Evolutionary conservation across 2,888 invertebrate species (phyloP).

Genomic region (Mesodorylaimus sp.): DNA sequence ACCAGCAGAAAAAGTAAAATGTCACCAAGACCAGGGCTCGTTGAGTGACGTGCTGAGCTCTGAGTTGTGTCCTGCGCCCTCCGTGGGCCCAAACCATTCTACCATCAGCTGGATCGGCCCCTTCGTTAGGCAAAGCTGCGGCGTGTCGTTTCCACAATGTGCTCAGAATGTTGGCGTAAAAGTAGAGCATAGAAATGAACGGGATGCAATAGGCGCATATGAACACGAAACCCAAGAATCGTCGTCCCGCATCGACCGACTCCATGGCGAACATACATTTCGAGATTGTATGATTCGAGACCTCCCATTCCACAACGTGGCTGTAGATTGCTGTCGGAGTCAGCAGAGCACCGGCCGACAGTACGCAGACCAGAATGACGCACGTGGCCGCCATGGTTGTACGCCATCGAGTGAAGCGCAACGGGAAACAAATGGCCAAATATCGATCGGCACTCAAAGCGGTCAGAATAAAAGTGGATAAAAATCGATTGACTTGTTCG

Average conservation of each 20-base stretch:
- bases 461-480: no score
- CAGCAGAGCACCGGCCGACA: neutral
- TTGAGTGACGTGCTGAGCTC: neutral
- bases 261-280: neutral
- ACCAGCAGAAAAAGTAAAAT: neutral
- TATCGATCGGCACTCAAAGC: neutral
- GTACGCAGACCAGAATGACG: neutral
- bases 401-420: neutral
- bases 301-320: no score
- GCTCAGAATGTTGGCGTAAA: neutral
- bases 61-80: no score
- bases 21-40: neutral
- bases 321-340: neutral
- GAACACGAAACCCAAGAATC: neutral
- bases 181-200: neutral
- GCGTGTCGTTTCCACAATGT: neutral
- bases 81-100: no score
- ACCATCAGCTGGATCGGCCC: no score
- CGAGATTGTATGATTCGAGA: neutral
- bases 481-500: neutral
- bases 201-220: neutral
- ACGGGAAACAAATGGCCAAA: neutral
- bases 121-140: no score
- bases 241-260: neutral
- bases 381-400: neutral